Evolutionary conservation across 2,797 vertebrate species (phyloP).

Genomic region (Periophthalmus magnuspinnatus): DNA sequence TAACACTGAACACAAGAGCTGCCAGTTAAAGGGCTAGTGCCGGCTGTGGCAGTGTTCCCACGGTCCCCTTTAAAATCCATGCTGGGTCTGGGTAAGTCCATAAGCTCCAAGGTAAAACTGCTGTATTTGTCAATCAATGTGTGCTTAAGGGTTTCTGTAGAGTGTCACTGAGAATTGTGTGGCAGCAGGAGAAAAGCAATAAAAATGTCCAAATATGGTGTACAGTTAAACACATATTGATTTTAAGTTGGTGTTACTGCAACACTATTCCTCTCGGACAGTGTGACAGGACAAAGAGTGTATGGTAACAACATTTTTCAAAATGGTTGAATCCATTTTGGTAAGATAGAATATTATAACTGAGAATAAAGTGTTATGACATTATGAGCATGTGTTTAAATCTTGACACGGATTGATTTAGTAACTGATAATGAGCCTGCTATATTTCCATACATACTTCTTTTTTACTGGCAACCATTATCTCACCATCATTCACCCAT

Average conservation of each 20-base stretch:
- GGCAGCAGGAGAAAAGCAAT: not conserved
- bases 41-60: not conserved
- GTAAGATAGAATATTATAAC: not conserved
- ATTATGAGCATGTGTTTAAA: constrained; percentile 1
- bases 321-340: not conserved
- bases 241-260: constrained; percentile 9
- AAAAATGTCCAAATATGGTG: constrained; percentile 14
- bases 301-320: not conserved
- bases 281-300: not conserved
- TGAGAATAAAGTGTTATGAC: not conserved
- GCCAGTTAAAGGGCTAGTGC: not conserved
- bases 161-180: constrained; percentile 12
- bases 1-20: not conserved
- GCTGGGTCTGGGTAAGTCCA: not conserved
- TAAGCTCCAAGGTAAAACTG: constrained; percentile 4
- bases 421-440: constrained; percentile 28
- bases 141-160: constrained; percentile 1
- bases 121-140: constrained; percentile 10
- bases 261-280: not conserved
- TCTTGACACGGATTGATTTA: constrained; percentile 23
- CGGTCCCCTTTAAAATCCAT: constrained; percentile 1
- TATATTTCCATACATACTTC: constrained; percentile 37
- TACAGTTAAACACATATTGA: constrained; percentile 11
- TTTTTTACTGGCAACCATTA: constrained; percentile 36
- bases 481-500: constrained; percentile 38